phyloP scores from a whole-genome alignment of 1,140 invertebrate species.

The Drosophila repletoides region DNA sequence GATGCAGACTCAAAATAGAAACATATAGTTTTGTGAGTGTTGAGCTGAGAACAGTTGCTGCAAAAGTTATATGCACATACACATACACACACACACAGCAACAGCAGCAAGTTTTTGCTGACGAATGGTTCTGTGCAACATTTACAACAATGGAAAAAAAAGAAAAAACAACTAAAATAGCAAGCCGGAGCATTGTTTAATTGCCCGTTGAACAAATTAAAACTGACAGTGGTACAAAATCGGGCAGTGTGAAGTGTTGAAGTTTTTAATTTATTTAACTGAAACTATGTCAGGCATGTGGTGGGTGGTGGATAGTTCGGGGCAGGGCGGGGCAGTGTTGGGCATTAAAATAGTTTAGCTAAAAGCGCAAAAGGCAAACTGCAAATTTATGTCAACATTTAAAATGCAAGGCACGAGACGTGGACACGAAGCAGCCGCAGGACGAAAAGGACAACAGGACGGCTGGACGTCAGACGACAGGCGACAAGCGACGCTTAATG shows the following conservation, averaged over 20 bases:
- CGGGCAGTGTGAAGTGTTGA: slow-evolving; percentile 38
- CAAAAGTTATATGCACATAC: slow-evolving; percentile 3
- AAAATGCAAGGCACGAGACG: slow-evolving; percentile 52
- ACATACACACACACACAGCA: neutral
- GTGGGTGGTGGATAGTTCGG: neutral
- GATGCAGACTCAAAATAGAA: neutral
- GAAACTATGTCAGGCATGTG: slow-evolving; percentile 39
- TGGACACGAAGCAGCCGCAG: slow-evolving; percentile 27
- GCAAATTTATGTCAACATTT: slow-evolving; percentile 61
- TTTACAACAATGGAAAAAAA: neutral
- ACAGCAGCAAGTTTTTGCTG: neutral
- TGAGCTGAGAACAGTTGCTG: slow-evolving; percentile 2
- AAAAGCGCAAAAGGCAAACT: slow-evolving; percentile 55
- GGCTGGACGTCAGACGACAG: slow-evolving; percentile 5
- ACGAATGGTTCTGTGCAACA: slow-evolving; percentile 4
- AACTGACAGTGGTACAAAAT: slow-evolving; percentile 32
- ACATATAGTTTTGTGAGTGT: neutral
- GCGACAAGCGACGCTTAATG: slow-evolving; percentile 50
- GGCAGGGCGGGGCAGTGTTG: neutral
- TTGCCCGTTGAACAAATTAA: slow-evolving; percentile 41
- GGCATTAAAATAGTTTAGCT: slow-evolving; percentile 57
- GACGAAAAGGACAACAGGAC: slow-evolving; percentile 18
- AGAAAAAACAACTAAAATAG: neutral
- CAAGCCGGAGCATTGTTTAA: slow-evolving; percentile 32
- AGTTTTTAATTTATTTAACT: slow-evolving; percentile 61